These are phyloP conservation scores for Rhagium mordax DNA, from an alignment of 2,888 invertebrate species.

Conservation along the genomic window DNA sequence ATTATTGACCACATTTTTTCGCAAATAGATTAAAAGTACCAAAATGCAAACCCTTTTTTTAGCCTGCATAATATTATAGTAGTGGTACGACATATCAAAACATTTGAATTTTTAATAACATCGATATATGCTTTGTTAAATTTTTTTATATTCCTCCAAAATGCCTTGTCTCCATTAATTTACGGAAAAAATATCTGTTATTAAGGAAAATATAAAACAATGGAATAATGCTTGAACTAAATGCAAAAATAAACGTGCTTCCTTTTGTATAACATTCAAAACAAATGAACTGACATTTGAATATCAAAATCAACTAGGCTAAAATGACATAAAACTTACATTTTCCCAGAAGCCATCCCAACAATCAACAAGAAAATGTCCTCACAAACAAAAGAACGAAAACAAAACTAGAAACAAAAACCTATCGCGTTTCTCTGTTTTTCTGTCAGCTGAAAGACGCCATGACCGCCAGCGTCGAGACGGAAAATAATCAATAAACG, in stretches of 20 bases:
- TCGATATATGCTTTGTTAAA: slow-evolving; percentile 24
- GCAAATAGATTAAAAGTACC: slow-evolving; percentile 2
- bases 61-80: neutral
- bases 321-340: slow-evolving; percentile 57
- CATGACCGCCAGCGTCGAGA: slow-evolving; percentile 68
- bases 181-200: neutral
- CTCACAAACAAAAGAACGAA: slow-evolving; percentile 57
- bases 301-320: slow-evolving; percentile 6
- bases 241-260: slow-evolving; percentile 1
- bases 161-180: neutral
- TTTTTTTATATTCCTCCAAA: neutral
- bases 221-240: neutral
- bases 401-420: slow-evolving; percentile 60
- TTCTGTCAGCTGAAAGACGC: slow-evolving; percentile 70
- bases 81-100: neutral
- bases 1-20: slow-evolving; percentile 16
- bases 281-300: slow-evolving; percentile 28
- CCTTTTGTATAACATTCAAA: slow-evolving; percentile 1
- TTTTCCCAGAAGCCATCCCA: slow-evolving; percentile 58
- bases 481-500: slow-evolving; percentile 70
- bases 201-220: neutral
- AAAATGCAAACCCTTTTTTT: neutral
- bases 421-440: slow-evolving; percentile 60
- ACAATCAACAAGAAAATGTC: slow-evolving; percentile 56
- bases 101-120: slow-evolving; percentile 44